These are phyloP conservation scores for Alethe diademata DNA, from an alignment of 2,113 vertebrate species.

Conservation along the genomic window DNA sequence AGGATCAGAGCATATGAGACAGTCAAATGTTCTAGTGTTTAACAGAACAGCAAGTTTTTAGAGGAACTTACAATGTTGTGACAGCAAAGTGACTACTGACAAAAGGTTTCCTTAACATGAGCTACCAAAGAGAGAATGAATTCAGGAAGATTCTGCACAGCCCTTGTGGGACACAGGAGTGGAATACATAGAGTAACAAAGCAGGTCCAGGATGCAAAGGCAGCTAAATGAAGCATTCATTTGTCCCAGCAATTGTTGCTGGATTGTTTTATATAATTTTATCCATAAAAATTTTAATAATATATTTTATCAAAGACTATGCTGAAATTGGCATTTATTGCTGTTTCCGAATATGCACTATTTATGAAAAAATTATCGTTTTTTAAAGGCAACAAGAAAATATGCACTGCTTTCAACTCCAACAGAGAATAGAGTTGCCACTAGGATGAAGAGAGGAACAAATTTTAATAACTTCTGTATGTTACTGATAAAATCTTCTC, in stretches of 20 bases:
- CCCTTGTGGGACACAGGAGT: not conserved
- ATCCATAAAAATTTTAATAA: not conserved
- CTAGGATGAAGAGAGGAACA: not conserved
- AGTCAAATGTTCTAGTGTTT: not conserved
- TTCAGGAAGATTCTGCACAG: not conserved
- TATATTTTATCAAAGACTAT: not conserved
- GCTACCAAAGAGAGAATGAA: not conserved
- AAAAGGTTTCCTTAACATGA: not conserved
- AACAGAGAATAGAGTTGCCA: not conserved
- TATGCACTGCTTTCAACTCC: not conserved
- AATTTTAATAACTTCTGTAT: not conserved
- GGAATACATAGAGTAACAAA: not conserved
- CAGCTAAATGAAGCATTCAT: not conserved
- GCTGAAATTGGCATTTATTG: not conserved
- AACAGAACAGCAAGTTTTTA: not conserved
- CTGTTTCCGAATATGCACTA: not conserved
- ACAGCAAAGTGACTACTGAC: not conserved
- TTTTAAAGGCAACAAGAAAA: not conserved
- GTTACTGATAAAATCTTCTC: not conserved
- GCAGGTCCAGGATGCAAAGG: not conserved
- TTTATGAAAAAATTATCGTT: not conserved
- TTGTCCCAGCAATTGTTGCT: not conserved
- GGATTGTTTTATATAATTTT: not conserved
- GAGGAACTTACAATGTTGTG: not conserved
- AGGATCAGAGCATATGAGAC: not conserved